A percentile compares a stretch with the other conserved stretches of the same genome.
phyloP scores from a whole-genome alignment of 2,113 vertebrate genomes.

The Grus americana region DNA sequence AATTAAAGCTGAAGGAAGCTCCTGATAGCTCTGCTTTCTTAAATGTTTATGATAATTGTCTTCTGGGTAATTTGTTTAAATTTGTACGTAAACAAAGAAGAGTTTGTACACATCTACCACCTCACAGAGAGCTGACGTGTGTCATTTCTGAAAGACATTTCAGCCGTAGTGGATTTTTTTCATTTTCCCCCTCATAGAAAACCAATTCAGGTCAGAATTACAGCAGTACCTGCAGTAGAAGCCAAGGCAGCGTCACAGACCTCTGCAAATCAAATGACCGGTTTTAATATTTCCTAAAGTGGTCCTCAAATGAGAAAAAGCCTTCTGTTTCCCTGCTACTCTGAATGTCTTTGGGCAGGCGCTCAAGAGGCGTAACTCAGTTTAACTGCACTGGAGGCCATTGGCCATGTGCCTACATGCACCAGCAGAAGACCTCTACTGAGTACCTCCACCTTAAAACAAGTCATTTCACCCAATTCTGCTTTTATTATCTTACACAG shows the following conservation, averaged over 20 bases:
- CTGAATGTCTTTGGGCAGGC: background rate
- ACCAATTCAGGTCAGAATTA: background rate
- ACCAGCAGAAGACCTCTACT: background rate
- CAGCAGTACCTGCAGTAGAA: background rate
- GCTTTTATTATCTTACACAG: background rate
- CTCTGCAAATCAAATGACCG: background rate
- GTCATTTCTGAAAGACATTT: background rate
- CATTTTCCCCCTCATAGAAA: background rate
- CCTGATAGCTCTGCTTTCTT: slow-evolving; percentile 5
- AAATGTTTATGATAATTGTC: slow-evolving; percentile 27
- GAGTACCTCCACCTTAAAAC: background rate
- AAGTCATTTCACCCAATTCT: background rate
- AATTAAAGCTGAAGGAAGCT: slow-evolving; percentile 21
- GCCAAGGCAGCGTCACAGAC: background rate
- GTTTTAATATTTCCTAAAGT: background rate
- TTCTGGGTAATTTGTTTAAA: slow-evolving; percentile 49
- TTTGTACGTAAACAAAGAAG: slow-evolving; percentile 56
- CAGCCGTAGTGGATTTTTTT: background rate
- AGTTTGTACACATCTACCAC: background rate
- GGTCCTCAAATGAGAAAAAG: background rate
- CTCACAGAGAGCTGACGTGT: background rate
- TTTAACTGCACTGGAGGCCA: background rate
- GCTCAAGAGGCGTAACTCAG: background rate
- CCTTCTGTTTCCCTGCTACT: background rate
- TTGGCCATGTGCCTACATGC: background rate